Base-by-base conservation (phyloP, 2,888 invertebrate species). In the Limnephilus rhombicus region DNA sequence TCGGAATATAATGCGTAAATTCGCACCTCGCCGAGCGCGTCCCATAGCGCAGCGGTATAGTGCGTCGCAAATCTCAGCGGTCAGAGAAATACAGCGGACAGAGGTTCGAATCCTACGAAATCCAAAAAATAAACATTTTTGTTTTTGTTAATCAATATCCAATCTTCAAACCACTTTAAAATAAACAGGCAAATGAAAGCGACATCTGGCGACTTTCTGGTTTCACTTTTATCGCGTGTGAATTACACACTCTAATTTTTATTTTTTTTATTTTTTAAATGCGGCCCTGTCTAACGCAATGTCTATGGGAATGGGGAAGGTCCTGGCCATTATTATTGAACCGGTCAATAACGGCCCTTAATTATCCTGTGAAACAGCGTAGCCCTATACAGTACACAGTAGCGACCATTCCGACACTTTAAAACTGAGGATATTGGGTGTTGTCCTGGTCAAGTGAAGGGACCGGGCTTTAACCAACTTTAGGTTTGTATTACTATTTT, bases 291-390 rank as follows among this genome's bases (percentile, higher is more conserved):
- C 24, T 68, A 24, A 68, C 2, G 7, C 68, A 37, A 37, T 83
- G 18, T 83, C 37, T 37, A 45, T 86, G 86, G 86, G 86, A 86
- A 86, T 29, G 49, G 37, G 37, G 83, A 83, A 7, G 37, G 37
- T 83, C 83, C 83, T 37, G 24, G 86, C 13, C n/a, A 45, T 41
- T 86, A 86, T 86, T 45, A 86, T 86, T 86, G 86, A 86, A 86
- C 86, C 86, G 29, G 37, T 45, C 86, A 86, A 86, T 86, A 86
- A 86, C 45, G 86, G 29, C n/a, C 86, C 86, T 86, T 45, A 86
- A 86, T 86, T 86, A 86, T 86, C 86, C 86, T 86, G 86, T 86
- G 86, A 86, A 86, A 86, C 86, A 24, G 86, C 45, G 5, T n/a
- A 49, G 45, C n/a, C 45, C 45, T 37, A 41, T 85, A 24, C 5